phyloP scores from a whole-genome alignment of 1,140 invertebrate species.

The Halictus rubicundus region DNA sequence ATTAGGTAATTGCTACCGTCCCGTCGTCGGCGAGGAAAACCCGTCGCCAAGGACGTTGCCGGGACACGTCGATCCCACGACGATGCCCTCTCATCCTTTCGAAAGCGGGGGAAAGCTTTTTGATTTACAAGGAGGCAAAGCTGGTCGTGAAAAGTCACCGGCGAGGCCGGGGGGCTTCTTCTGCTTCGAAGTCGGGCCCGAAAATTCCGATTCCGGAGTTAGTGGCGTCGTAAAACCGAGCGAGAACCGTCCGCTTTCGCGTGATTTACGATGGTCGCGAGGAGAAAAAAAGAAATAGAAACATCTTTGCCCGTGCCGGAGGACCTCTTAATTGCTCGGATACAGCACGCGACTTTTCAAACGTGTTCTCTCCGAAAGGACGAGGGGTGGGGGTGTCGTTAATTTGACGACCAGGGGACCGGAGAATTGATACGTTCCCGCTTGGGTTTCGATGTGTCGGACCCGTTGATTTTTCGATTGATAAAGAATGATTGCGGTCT shows the following conservation, averaged over 20 bases:
- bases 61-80: not conserved
- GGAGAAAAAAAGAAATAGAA: not conserved
- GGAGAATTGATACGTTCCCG: not conserved
- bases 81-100: too few relatives aligned
- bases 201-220: constrained; percentile 31
- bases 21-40: not conserved
- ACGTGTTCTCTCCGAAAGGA: not conserved
- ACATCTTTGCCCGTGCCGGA: constrained; percentile 1
- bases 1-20: constrained; percentile 59
- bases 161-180: not conserved
- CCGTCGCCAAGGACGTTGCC: not conserved
- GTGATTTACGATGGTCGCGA: constrained; percentile 43
- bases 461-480: not conserved
- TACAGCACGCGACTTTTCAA: not conserved
- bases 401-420: not conserved
- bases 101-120: not conserved
- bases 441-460: not conserved
- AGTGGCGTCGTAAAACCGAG: constrained; percentile 29
- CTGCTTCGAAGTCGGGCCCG: constrained; percentile 7
- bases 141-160: not conserved
- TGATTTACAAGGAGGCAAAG: constrained; percentile 29
- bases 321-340: constrained; percentile 1
- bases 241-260: constrained; percentile 33
- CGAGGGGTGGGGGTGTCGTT: not conserved
- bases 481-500: not conserved